Percentiles rank a stretch among this genome's conserved stretches.
Conservation (phyloP, 2,797 vertebrate genomes). For the Malurus leucopterus region DNA sequence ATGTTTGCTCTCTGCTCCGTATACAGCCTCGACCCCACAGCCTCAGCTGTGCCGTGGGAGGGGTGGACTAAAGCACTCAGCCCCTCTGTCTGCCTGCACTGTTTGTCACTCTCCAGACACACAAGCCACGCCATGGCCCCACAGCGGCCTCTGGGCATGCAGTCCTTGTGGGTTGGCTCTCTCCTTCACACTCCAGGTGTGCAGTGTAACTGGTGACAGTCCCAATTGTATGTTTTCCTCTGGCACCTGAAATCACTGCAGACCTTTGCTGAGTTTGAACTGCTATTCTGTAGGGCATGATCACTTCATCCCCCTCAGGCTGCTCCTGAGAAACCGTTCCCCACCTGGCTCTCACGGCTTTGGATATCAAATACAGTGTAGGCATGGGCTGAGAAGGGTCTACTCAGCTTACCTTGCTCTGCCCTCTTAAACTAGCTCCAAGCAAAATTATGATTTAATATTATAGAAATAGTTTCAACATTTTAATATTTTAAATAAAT, state of each 20-base stretch:
- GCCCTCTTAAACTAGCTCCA: background rate
- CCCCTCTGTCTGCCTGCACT: background rate
- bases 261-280: background rate
- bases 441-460: background rate
- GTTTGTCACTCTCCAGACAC: background rate
- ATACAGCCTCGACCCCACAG: background rate
- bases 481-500: background rate
- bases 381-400: background rate
- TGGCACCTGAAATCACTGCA: background rate
- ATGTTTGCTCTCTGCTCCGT: background rate
- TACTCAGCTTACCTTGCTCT: background rate
- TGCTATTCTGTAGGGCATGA: background rate
- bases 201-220: fast-evolving
- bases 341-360: fast-evolving
- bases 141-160: fast-evolving
- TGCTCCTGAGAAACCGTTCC: background rate
- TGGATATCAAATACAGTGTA: background rate
- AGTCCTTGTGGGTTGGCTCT: fast-evolving
- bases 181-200: fast-evolving
- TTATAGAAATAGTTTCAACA: background rate
- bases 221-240: background rate
- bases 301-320: background rate
- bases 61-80: background rate
- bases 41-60: fast-evolving
- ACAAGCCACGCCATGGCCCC: fast-evolving